Base-by-base conservation (phyloP, 1,140 invertebrate species). In the Neotoxoptera formosana region DNA sequence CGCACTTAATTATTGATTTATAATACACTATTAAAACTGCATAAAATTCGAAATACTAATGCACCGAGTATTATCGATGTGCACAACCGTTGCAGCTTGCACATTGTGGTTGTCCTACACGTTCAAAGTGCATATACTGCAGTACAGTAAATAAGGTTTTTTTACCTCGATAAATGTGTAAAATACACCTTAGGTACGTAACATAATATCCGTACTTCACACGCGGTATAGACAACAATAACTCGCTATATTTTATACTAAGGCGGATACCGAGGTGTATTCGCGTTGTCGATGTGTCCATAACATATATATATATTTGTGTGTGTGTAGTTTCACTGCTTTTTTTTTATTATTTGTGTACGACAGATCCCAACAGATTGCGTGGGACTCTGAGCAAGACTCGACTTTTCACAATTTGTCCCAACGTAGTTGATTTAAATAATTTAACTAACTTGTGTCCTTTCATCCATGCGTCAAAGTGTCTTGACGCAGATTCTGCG, bases 391-490 rank as follows among this genome's bases (percentile, higher is more conserved):
- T n/a, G 14, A 0, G 11, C 60, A n/a, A n/a, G 14, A 17, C 60
- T 76, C 30, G 14, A 76, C 30, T 20, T n/a, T n/a, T n/a, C 25
- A n/a, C 30, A 21, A n/a, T 84, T 84, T 84, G 30, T 8, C 17
- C 23, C 2, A 9, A 4, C 11, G 41, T n/a, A n/a, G n/a, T 86
- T 0, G 9, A 86, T 86, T 36, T 36, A 88, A n/a, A 20, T 23
- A 25, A 60, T 56, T 53, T n/a, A 7, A 92, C 90, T 92, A 2
- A 92, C 90, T 51, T 9, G 8, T 83, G 30, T 36, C 90, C 90
- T 2, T 36, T 51, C 23, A 30, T 51, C 90, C 90, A 92, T 9
- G n/a, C 67, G 6, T 92, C 21, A 56, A 92, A 92, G 11, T 92
- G 34, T 21, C 1, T 36, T 7, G 51, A 83, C 17, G 90, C 90